Base-by-base conservation (phyloP, 2,888 invertebrate genomes). In the Drosophila bunnanda region DNA sequence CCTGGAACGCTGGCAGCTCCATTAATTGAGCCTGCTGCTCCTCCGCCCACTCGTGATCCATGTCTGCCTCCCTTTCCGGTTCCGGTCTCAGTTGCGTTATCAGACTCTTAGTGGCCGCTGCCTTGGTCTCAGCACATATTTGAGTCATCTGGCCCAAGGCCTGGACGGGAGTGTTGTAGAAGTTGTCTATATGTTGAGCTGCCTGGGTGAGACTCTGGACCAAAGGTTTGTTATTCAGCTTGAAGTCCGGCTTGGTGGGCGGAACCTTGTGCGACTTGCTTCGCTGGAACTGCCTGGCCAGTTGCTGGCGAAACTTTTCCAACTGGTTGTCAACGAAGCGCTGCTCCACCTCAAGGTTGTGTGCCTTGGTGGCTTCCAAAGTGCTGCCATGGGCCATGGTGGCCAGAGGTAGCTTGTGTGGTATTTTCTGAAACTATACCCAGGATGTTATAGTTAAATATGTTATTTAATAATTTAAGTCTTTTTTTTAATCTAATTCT, bases 301-400 rank as follows among this genome's bases (percentile, higher is more conserved):
- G 53, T 59, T 92, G 90, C 53, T 80, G 79, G n/a, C 91, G 91
- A 39, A 92, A 92, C 77, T 91, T 91, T 5, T 88, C 80, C 48
- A 93, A 67, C 64, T 93, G 90, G 75, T 91, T 88, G n/a, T 88
- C 78, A 5, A 92, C 89, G 32, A 88, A 92, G 28, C 89, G 92
- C 34, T 92, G 80, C 52, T 92, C 92, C 17, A 92, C 90, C 12
- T 86, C 84, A 48, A 89, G 56, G 65, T 92, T 92, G 60, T 93
- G 92, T 0, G 89, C 80, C 58, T 88, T 90, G 12, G 92, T 90
- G 20, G 84, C 80, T 36, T 89, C 89, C 39, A 90, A 62, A 10
- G 83, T 83, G 36, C 76, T 87, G 62, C 60, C 76, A 74, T 82
- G 81, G 1, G 89, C 89, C 48, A 88, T 77, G 4, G 91, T 91